Evolutionary conservation across 2,888 invertebrate species (phyloP).

Genomic region (Yponomeuta evonymella): DNA sequence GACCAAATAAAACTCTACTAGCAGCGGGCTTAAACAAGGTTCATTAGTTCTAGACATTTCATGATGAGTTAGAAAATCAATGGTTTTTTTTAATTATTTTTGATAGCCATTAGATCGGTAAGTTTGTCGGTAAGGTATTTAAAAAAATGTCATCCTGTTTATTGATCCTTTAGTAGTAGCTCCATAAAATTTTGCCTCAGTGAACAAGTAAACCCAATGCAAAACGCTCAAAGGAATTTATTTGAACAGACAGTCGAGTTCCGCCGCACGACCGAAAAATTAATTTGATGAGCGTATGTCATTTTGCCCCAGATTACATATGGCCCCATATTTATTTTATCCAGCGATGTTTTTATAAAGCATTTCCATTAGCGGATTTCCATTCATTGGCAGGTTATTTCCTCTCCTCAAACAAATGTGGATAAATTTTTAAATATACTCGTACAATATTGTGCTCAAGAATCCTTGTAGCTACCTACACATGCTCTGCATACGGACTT

Average conservation of each 20-base stretch:
- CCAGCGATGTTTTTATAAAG: background rate
- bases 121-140: too few relatives aligned
- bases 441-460: background rate
- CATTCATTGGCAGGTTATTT: slow-evolving; percentile 3
- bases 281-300: slow-evolving; percentile 3
- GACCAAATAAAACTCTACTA: too few relatives aligned
- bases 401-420: background rate
- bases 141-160: too few relatives aligned
- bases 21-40: too few relatives aligned
- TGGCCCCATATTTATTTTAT: background rate
- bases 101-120: too few relatives aligned
- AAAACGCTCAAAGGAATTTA: background rate
- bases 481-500: background rate
- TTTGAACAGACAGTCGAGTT: background rate
- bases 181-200: background rate
- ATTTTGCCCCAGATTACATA: background rate
- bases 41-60: too few relatives aligned
- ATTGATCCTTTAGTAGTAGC: too few relatives aligned
- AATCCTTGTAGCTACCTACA: background rate
- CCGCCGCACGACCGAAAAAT: background rate
- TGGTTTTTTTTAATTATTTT: too few relatives aligned
- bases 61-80: too few relatives aligned
- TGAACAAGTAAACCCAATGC: background rate
- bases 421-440: background rate
- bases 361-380: background rate